phyloP scores from a whole-genome alignment of 1,140 invertebrate genomes.

The Aphidius gifuensis region DNA sequence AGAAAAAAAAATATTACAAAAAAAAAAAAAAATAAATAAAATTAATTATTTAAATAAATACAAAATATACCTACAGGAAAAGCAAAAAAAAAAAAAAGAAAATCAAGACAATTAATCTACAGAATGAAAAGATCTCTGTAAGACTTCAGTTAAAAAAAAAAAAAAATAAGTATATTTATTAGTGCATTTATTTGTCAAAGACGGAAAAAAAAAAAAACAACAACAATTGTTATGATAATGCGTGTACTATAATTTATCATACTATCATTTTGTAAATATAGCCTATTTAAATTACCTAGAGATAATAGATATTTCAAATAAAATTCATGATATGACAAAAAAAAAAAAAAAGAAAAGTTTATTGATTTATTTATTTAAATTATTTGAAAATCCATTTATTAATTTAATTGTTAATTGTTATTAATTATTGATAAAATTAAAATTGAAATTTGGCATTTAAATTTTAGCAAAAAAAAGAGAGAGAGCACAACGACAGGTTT shows the following conservation, averaged over 20 bases:
- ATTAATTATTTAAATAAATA: background rate
- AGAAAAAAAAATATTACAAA: background rate
- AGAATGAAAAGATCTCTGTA: conserved; percentile 30
- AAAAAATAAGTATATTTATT: conserved; percentile 33
- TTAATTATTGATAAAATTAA: no score
- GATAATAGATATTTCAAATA: conserved; percentile 47
- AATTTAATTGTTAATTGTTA: no score
- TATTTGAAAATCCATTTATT: no score
- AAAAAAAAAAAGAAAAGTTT: conserved; percentile 3
- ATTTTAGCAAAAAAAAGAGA: no score
- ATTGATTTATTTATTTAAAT: background rate
- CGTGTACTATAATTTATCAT: conserved; percentile 51
- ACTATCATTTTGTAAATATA: conserved; percentile 50
- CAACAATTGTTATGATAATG: conserved; percentile 45
- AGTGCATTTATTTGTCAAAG: conserved; percentile 48
- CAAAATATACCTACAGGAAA: background rate
- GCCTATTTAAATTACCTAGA: conserved; percentile 42
- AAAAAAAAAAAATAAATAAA: background rate
- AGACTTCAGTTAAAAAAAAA: conserved; percentile 35
- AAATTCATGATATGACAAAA: conserved; percentile 46
- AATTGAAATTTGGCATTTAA: no score
- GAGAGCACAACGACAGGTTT: no score
- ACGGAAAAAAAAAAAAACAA: conserved; percentile 20
- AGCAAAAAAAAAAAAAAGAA: conserved; percentile 11
- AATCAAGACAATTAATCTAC: conserved; percentile 36